A percentile compares a stretch with the other conserved stretches of the same genome.
These are phyloP conservation scores for Potamarius usumacintae DNA, from an alignment of 2,113 vertebrate genomes.

Conservation along the genomic window DNA sequence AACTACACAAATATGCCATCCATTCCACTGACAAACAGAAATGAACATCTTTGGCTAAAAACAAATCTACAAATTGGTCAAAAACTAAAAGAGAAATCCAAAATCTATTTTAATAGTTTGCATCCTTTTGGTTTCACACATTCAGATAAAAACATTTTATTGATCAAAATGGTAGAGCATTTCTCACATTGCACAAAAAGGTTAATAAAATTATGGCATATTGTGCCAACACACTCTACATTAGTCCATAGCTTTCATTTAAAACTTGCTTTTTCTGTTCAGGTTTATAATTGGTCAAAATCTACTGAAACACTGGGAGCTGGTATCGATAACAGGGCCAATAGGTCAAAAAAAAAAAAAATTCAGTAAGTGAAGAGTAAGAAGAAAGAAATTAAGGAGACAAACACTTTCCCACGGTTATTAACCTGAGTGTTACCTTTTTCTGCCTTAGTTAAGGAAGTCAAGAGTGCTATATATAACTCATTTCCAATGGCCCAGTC, in stretches of 20 bases:
- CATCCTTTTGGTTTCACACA: neutral
- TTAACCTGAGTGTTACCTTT: conserved; percentile 92
- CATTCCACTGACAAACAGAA: neutral
- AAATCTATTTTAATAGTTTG: neutral
- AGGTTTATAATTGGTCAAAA: neutral
- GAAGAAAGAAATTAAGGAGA: neutral
- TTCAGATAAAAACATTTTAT: neutral
- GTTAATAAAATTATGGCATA: no score
- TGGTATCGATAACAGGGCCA: neutral
- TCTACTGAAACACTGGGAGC: neutral
- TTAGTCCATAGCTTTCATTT: neutral
- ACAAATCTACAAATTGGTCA: neutral
- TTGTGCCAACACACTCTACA: neutral
- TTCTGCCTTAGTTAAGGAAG: conserved; percentile 92
- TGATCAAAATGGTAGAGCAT: neutral
- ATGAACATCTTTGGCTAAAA: neutral
- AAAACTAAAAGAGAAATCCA: neutral
- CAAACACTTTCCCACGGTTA: conserved; percentile 89
- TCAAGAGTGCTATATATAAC: conserved; percentile 95
- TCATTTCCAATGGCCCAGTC: conserved; percentile 96
- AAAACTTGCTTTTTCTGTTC: neutral
- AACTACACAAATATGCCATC: neutral
- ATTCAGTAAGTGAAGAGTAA: neutral
- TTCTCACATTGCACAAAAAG: neutral
- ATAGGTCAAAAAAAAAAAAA: neutral